Conservation (phyloP, 2,797 vertebrate genomes). For the Apogon talboti region DNA sequence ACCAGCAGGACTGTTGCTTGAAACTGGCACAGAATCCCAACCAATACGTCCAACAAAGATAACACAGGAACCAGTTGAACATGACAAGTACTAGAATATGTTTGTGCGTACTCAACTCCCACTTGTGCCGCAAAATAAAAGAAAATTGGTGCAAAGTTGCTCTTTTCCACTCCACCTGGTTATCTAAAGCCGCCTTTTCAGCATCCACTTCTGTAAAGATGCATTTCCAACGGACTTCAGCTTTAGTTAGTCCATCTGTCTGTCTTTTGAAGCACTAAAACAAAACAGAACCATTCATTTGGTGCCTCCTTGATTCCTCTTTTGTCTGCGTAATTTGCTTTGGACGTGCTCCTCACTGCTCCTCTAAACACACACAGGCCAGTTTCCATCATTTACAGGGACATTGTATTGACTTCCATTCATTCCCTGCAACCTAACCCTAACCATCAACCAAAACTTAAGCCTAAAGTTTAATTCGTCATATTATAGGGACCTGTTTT, state of each 20-base stretch:
- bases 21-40: conserved; percentile 16
- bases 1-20: conserved; percentile 27
- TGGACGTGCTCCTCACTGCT: conserved; percentile 28
- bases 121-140: not conserved
- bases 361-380: conserved; percentile 6
- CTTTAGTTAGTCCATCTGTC: conserved; percentile 71
- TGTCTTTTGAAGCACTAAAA: conserved; percentile 55
- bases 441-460: too few relatives aligned
- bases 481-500: too few relatives aligned
- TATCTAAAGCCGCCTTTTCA: not conserved
- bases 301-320: conserved; percentile 58
- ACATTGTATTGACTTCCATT: not conserved
- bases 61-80: not conserved
- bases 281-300: conserved; percentile 65
- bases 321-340: conserved; percentile 64
- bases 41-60: conserved; percentile 6
- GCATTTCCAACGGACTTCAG: conserved; percentile 1
- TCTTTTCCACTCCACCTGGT: not conserved
- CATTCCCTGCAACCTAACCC: too few relatives aligned
- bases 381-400: too few relatives aligned
- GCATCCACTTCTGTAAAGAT: conserved; percentile 8
- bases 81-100: not conserved
- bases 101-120: too few relatives aligned
- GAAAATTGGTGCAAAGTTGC: too few relatives aligned
- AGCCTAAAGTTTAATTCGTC: too few relatives aligned